Conservation (phyloP, 2,888 invertebrate genomes). For the Rhopalosiphum nymphaeae region DNA sequence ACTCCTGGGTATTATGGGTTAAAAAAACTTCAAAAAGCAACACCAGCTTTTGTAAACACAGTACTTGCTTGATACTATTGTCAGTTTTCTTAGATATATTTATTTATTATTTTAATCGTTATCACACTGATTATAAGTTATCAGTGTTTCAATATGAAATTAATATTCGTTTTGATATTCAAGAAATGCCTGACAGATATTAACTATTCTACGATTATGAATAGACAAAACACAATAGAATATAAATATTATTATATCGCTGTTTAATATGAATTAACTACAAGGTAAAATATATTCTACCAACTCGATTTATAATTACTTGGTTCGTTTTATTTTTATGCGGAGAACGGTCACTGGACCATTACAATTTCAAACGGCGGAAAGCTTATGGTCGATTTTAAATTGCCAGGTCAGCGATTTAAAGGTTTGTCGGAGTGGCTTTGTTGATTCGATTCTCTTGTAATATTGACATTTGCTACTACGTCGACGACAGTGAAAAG, state of each 20-base stretch:
- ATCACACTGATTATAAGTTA: background rate
- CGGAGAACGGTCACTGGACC: background rate
- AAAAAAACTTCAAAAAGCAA: background rate
- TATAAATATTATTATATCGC: background rate
- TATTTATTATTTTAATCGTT: background rate
- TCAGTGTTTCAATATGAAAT: background rate
- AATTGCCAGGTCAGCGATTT: background rate
- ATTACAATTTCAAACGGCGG: background rate
- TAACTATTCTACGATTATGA: background rate
- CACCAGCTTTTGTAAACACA: background rate
- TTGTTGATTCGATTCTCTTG: background rate
- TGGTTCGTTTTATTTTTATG: background rate
- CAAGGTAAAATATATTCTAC: background rate
- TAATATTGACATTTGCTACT: background rate
- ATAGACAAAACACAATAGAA: background rate
- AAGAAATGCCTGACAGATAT: background rate
- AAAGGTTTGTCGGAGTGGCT: background rate
- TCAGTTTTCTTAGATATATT: background rate
- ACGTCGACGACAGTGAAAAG: background rate
- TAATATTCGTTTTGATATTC: background rate
- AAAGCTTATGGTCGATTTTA: background rate
- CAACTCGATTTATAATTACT: background rate
- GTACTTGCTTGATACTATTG: background rate
- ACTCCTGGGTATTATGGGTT: background rate
- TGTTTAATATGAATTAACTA: background rate